Evolutionary conservation across 2,797 vertebrate genomes (phyloP), one percentile per base, ranked within the genome.

Genomic region (Erethizon dorsatum): DNA sequence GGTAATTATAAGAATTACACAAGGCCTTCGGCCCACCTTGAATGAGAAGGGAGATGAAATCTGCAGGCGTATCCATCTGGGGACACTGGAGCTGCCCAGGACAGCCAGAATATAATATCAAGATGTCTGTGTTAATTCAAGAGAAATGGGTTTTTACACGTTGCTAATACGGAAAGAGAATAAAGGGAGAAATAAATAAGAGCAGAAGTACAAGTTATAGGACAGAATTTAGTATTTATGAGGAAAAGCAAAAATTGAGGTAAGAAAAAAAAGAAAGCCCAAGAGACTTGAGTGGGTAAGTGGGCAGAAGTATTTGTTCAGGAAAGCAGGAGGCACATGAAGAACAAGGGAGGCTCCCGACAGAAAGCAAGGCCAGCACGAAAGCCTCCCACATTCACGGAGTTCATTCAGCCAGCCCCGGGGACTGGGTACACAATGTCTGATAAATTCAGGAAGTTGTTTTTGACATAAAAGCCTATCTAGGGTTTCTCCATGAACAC

Each of bases 281-380:
- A 45, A 63, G 47, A 67, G n/a, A 67, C 11, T 67, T 15, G 45
- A 86, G 78, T 24, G 92, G 54, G 54, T 65, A 45, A 92, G 90
- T 84, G 65, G 82, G 77, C 65, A 22, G 50, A 85, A 93, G 45
- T 75, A 47, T 75, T 84, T 88, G 86, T 90, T 95, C 71, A 83
- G 50, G 83, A 31, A 71, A 90, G 47, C 67, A 50, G 50, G 56
- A 67, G 28, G 61, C 82, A 79, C 5, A 50, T 50, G 79, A 28
- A 85, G 87, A 47, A 24, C 65, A 45, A 57, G 24, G 79, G 79
- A 52, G 59, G 18, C 15, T 78, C 41, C 79, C 37, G 61, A 17
- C 17, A 0, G 3, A 71, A 77, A 7, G 18, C 75, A 71, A 20
- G 13, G 37, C 63, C 75, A 8, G 26, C 41, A 79, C 80, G 50